Evolutionary conservation across 2,113 vertebrate species (phyloP), one percentile per base, ranked within the genome.

Genomic region (Rhea pennata): DNA sequence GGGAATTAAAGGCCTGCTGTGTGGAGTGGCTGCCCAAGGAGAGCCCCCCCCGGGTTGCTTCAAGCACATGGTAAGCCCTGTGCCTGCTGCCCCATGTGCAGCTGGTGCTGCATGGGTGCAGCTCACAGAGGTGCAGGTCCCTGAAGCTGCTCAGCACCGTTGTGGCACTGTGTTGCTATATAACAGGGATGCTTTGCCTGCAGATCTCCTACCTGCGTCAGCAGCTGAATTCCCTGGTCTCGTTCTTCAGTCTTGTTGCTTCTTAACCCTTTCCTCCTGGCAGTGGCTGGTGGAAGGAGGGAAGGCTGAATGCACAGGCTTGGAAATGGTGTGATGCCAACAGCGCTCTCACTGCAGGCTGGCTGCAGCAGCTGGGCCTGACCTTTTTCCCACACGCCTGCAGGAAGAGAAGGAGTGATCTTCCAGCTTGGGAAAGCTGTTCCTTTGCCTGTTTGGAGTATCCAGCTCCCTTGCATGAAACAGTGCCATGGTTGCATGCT

Each of bases 131-230:
- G 33, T 51, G 94, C 15, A 10, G 67, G 59, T n/a, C 59, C n/a
- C 15, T 13, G 54, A 58, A 29, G 54, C 54, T 58, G 54, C 54
- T 27, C 24, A 29, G 29, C 54, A 29, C 24, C 6, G 90, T 54
- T 12, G 80, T 15, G 73, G 29, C 39, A 24, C 54, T 5, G 12
- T 13, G 54, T 29, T 58, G 46, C 46, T 48, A 48, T 81, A 86
- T 27, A 54, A 1, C 74, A 20, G 79, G 82, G 93, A 86, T 94
- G 93, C 92, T 88, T 87, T 5, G 12, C 76, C 61, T 65, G 95
- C 93, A 92, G 59, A 90, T 90, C 88, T 88, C 95, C 90, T 86
- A 95, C 96, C 96, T 95, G 95, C 95, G 69, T 95, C 96, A 96
- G 93, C 93, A 96, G 93, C 93, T 92, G 75, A 95, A 87, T 93